A percentile compares a stretch with the other conserved stretches of the same genome.
phyloP scores from a whole-genome alignment of 2,797 vertebrate genomes.

The Gallinago solitaria region DNA sequence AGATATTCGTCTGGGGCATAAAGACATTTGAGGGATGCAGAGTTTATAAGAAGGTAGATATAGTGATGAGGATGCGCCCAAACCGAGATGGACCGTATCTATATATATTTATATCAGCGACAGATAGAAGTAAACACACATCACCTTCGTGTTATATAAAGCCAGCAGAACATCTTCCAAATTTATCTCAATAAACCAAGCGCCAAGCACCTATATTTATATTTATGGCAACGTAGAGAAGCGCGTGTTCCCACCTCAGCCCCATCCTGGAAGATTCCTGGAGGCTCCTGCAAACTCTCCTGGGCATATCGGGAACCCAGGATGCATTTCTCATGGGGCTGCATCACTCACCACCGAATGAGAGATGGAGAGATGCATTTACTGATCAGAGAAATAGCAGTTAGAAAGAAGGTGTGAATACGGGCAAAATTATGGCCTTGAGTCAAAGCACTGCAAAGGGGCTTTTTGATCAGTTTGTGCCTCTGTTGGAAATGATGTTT shows the following conservation, averaged over 20 bases:
- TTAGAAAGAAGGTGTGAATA: background rate
- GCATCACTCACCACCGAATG: fast-evolving
- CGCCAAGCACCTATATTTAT: fast-evolving
- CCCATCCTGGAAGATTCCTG: background rate
- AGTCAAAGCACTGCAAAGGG: background rate
- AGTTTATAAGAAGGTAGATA: background rate
- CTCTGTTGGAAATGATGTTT: slow-evolving; percentile 15
- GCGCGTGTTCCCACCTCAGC: background rate
- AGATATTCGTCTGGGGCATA: fast-evolving
- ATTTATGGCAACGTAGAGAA: fast-evolving
- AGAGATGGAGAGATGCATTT: background rate
- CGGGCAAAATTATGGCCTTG: background rate
- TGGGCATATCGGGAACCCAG: background rate
- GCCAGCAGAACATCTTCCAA: background rate
- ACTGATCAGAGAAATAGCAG: background rate
- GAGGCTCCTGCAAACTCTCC: background rate
- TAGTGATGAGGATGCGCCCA: background rate
- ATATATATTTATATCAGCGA: background rate
- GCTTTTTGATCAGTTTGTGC: background rate
- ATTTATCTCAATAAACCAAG: background rate
- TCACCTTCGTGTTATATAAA: background rate
- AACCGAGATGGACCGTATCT: background rate
- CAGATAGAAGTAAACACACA: background rate
- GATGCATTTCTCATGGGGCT: background rate
- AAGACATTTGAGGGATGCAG: background rate